Evolutionary conservation across 2,797 vertebrate species (phyloP), one percentile per base, ranked within the genome.

Genomic region (Lerista edwardsae): DNA sequence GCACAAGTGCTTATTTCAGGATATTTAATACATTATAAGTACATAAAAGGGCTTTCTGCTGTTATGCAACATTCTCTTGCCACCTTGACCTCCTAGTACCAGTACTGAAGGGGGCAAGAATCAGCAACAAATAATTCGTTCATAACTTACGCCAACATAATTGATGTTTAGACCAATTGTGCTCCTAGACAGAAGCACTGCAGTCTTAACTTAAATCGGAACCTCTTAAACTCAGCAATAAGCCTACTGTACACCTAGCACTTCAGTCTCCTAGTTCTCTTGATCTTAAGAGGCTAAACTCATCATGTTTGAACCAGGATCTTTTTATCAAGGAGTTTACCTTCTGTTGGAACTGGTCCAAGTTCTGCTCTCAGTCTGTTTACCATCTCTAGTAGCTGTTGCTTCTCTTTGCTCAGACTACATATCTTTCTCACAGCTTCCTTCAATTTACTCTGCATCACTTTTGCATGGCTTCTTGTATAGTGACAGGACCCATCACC

Each of bases 301-400:
- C 77, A 15, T 83, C 73, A 68, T 17, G 64, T 8, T 69, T 61
- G 81, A 79, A 9, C 4, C n/a, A 83, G 55, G 5, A 77, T 39
- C 41, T 25, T 87, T 74, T 36, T 36, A 21, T 65, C 79, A 27
- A 90, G 86, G 77, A 78, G 68, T 76, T 91, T 90, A 95, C 95
- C 93, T 93, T 93, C 80, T 36, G 87, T 88, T 75, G 92, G 81
- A 41, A 79, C 4, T 23, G 55, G 73, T 76, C 84, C 86, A 6
- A 95, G 92, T 91, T 97, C 95, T 0, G 96, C 96, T 3, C 97
- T 95, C 51, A 98, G 96, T 81, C 96, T 90, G 94, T 98, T 99
- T 88, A 97, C 96, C 92, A 98, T 94, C 89, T 98, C 98, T 68
- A 97, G 97, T 86, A 99, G 96, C 89, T 97, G 97, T 68, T 91